Base-by-base conservation (phyloP, 1,140 invertebrate genomes). In the Drosophila erecta region DNA sequence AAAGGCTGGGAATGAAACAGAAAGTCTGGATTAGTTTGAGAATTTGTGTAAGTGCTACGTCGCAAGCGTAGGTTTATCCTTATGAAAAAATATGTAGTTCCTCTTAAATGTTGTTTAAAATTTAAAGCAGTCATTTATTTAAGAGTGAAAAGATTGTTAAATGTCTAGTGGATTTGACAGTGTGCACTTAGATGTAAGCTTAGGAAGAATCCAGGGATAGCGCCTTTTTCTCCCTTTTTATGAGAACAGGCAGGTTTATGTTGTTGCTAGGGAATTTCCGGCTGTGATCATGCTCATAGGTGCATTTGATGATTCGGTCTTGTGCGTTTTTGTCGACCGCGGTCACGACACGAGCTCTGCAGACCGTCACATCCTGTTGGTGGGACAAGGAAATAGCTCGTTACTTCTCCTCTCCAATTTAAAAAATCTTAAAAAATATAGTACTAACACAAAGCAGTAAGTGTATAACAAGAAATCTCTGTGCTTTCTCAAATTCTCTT, bases 321-420 rank as follows among this genome's bases (percentile, higher is more conserved):
- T 70, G 61, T 0, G 74, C 80, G 10, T 58, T n/a, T 33, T 67
- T 71, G 43, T 92, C 91, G 56, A 83, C 17, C 0, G 76, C 85
- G 1, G 91, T 91, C 11, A 92, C 91, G n/a, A 92, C 83, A 4
- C 91, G 76, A 1, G 91, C 91, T 11, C 83, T 46, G 24, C 91
- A 92, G 10, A 84, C 62, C 5, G 89, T 92, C 6, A 89, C 76
- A 76, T 92, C 91, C 91, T 92, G 66, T 40, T 4, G 14, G 55
- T 10, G 49, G 47, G 41, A 17, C 24, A 50, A 44, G 11, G 3
- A 2, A 49, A 49, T 27, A 30, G 37, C 5, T 15, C 10, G 17
- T 11, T 40, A 35, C 20, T 40, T 11, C 1, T 20, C 3, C 7
- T n/a, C 5, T 22, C 20, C 3, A 15, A 11, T 43, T 43, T 2